These are phyloP conservation scores for Momotus momota DNA, from an alignment of 2,797 vertebrate genomes.

Conservation along the genomic window DNA sequence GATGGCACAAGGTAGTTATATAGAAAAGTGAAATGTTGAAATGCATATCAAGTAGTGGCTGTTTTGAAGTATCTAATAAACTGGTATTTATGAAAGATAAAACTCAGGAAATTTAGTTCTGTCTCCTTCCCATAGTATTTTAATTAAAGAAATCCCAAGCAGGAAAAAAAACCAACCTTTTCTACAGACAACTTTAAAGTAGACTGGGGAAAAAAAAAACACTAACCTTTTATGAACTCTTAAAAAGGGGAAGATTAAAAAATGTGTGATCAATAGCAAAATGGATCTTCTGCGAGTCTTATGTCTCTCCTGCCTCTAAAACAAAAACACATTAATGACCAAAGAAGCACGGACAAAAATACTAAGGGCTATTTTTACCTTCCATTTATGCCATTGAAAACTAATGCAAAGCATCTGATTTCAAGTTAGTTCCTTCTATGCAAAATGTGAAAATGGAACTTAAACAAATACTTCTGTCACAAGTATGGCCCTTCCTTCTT, in stretches of 20 bases:
- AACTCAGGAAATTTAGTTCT: conserved; percentile 25
- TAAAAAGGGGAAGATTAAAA: conserved; percentile 40
- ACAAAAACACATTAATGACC: neutral
- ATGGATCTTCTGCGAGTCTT: neutral
- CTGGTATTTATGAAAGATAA: conserved; percentile 25
- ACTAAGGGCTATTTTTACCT: neutral
- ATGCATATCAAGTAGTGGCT: neutral
- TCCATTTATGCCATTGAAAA: neutral
- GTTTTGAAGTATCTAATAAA: neutral
- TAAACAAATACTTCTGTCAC: neutral
- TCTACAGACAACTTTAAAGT: neutral
- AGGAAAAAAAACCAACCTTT: neutral
- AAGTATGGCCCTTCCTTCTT: neutral
- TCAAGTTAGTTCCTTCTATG: neutral
- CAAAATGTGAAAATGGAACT: neutral
- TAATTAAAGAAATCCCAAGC: conserved; percentile 52
- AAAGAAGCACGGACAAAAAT: neutral
- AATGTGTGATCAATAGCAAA: conserved; percentile 41
- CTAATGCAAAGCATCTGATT: neutral
- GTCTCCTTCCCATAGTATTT: conserved; percentile 4
- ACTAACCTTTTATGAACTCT: conserved; percentile 31
- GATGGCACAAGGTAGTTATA: neutral
- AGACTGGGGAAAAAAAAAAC: neutral
- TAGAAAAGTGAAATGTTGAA: neutral
- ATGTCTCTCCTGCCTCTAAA: neutral